Conservation (phyloP, 2,888 invertebrate species). For the Dioctria rufipes region DNA sequence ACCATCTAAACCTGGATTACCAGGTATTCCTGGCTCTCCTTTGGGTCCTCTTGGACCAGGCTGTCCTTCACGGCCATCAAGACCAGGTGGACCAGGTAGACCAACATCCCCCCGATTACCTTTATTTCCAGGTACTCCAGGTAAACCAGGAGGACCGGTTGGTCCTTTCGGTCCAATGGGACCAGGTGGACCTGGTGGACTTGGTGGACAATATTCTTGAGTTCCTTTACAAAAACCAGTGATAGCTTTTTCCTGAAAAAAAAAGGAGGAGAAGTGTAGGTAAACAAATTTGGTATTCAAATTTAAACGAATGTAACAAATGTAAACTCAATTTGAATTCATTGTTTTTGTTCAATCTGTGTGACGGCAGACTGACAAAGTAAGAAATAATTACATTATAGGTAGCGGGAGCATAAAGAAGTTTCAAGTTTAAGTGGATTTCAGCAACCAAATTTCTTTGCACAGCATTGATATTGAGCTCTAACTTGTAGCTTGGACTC, state of each 20-base stretch:
- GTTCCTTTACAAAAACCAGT: constrained; percentile 89
- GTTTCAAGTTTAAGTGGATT: too few species aligned
- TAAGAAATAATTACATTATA: too few species aligned
- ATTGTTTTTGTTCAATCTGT: too few species aligned
- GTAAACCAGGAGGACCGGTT: constrained; percentile 67
- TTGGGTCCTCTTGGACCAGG: constrained; percentile 69
- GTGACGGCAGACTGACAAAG: too few species aligned
- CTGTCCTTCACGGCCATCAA: constrained; percentile 70
- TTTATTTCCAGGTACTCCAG: constrained; percentile 80
- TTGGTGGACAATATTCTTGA: constrained; percentile 84
- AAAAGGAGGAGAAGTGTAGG: too few species aligned
- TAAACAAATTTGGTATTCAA: too few species aligned
- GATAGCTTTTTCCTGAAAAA: constrained; percentile 81
- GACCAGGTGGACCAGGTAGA: constrained; percentile 76
- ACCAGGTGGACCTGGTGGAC: constrained; percentile 77
- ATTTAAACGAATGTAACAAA: too few species aligned
- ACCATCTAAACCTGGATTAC: constrained; percentile 85
- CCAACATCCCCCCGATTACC: constrained; percentile 81
- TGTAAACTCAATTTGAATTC: too few species aligned
- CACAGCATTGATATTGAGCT: too few species aligned
- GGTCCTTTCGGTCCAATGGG: constrained; percentile 78
- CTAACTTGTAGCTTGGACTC: too few species aligned
- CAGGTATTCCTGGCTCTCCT: constrained; percentile 76
- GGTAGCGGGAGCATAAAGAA: too few species aligned
- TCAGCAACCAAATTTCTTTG: too few species aligned